Percentiles rank a stretch among this genome's conserved stretches.
Conservation (phyloP, 2,888 invertebrate species). For the Eudemis profundana region DNA sequence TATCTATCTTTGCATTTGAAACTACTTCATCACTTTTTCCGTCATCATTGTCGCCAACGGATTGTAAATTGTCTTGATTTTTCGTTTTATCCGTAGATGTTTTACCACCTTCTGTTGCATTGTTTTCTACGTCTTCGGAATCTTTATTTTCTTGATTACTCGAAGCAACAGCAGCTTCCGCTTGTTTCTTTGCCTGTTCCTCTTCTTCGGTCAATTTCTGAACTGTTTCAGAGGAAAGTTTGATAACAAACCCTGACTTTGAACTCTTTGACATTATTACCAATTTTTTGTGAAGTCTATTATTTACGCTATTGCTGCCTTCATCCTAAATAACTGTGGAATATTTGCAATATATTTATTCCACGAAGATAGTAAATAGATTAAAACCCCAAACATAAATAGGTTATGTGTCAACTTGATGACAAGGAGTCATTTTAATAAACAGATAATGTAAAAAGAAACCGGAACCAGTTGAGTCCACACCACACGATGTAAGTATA, state of each 20-base stretch:
- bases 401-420: conserved; percentile 30
- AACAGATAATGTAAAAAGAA: conserved; percentile 6
- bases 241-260: conserved; percentile 79
- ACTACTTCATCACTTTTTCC: background rate
- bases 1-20: background rate
- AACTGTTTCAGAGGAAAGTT: conserved; percentile 77
- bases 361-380: background rate
- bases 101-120: background rate
- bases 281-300: background rate
- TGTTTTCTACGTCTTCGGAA: background rate
- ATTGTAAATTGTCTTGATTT: background rate
- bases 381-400: background rate
- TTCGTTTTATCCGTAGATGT: background rate
- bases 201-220: conserved; percentile 77
- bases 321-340: background rate
- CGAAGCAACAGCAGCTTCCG: conserved; percentile 33
- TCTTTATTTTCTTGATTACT: conserved; percentile 9
- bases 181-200: conserved; percentile 54
- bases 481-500: background rate
- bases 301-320: background rate
- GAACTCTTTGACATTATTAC: conserved; percentile 52
- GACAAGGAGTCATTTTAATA: background rate
- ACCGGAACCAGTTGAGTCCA: too few species aligned
- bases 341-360: conserved; percentile 10
- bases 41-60: background rate